These are phyloP conservation scores for Erythrolamprus reginae DNA, from an alignment of 2,113 vertebrate genomes.

Conservation along the genomic window DNA sequence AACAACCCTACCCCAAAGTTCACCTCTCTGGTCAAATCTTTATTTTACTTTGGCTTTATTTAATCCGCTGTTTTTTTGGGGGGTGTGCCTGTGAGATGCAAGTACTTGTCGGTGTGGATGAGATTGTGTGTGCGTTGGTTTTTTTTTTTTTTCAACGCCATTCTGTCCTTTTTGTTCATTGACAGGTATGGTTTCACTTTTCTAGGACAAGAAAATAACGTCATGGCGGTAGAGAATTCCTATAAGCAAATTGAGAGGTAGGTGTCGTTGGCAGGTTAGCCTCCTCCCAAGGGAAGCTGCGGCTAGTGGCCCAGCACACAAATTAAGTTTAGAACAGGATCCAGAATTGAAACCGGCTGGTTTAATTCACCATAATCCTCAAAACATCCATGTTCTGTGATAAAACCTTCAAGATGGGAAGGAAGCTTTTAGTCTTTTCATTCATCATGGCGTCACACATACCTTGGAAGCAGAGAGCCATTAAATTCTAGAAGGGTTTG, in stretches of 20 bases:
- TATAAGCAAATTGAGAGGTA: constrained; percentile 87
- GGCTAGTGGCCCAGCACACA: too few species aligned
- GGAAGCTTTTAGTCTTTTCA: not conserved
- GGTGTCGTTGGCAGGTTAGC: constrained; percentile 51
- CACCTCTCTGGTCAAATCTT: not conserved
- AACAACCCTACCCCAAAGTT: not conserved
- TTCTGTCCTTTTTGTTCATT: constrained; percentile 66
- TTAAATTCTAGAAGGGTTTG: not conserved
- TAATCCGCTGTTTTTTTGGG: not conserved
- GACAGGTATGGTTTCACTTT: constrained; percentile 94
- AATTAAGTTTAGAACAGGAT: not conserved
- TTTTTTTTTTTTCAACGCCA: constrained; percentile 49
- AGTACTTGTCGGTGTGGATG: too few species aligned
- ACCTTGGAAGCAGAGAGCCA: not conserved
- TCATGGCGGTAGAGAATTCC: constrained; percentile 87
- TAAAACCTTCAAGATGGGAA: not conserved
- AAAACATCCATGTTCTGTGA: not conserved
- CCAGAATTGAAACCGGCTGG: not conserved
- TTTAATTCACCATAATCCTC: not conserved
- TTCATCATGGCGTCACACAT: not conserved
- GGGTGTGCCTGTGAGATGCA: not conserved
- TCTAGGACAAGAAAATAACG: constrained; percentile 83
- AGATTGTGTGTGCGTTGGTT: not conserved
- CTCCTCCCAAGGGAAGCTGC: not conserved
- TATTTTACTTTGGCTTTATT: not conserved